Conservation (phyloP, 2,888 invertebrate species). For the Cheilosia vernalis region DNA sequence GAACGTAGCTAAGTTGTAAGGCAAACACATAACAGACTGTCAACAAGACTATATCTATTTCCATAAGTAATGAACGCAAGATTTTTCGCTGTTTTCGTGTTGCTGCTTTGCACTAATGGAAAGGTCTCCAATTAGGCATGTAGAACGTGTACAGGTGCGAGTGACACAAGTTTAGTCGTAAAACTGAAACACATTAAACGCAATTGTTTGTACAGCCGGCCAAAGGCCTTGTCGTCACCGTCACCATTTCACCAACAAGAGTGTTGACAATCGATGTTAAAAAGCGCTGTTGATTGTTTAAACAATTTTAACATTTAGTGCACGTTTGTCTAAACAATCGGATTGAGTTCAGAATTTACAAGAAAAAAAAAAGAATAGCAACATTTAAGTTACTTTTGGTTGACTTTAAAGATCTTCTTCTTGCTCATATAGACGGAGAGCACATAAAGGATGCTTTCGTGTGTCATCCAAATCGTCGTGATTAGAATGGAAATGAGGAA, state of each 20-base stretch:
- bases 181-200: slow-evolving; percentile 44
- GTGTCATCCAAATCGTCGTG: slow-evolving; percentile 43
- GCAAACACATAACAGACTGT: slow-evolving; percentile 41
- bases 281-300: slow-evolving; percentile 33
- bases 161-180: slow-evolving; percentile 39
- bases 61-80: slow-evolving; percentile 28
- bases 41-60: slow-evolving; percentile 22
- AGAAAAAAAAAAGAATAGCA: neutral
- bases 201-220: slow-evolving; percentile 53
- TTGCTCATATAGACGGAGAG: neutral
- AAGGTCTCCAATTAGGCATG: slow-evolving; percentile 59
- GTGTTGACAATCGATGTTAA: slow-evolving; percentile 44
- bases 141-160: slow-evolving; percentile 43
- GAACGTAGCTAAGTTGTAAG: slow-evolving; percentile 32
- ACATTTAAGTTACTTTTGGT: neutral
- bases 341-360: too few relatives aligned
- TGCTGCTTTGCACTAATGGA: slow-evolving; percentile 31
- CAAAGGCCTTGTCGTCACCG: slow-evolving; percentile 26
- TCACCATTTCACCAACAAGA: slow-evolving; percentile 29
- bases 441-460: slow-evolving; percentile 5
- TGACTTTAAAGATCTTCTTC: slow-evolving; percentile 4
- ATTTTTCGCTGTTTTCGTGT: neutral
- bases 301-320: slow-evolving; percentile 28
- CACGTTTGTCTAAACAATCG: too few relatives aligned
- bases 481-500: slow-evolving; percentile 28